Evolutionary conservation across 1,140 invertebrate genomes (phyloP).

Genomic region (Bombus turneri): DNA sequence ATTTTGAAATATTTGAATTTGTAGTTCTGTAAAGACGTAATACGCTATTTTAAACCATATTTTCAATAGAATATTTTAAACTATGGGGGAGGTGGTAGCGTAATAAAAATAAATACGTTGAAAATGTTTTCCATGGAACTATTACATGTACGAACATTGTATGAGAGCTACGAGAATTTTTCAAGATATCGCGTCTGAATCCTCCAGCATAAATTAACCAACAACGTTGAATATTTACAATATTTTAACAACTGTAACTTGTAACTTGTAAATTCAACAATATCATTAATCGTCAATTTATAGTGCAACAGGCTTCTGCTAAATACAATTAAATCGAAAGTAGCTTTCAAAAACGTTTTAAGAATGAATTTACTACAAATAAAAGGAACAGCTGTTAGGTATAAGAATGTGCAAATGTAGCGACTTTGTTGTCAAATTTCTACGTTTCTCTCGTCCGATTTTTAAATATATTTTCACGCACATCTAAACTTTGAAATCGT

Average conservation of each 20-base stretch:
- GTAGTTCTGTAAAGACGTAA: neutral
- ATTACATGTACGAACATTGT: no score
- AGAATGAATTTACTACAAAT: neutral
- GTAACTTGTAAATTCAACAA: no score
- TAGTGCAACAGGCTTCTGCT: accelerated
- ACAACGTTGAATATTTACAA: no score
- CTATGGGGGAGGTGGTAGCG: neutral
- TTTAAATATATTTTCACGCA: neutral
- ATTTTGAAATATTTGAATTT: neutral
- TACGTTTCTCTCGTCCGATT: neutral
- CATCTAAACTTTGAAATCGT: neutral
- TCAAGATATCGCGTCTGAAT: neutral
- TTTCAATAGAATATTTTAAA: neutral
- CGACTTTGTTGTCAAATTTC: neutral
- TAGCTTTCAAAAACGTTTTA: neutral
- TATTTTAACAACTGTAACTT: no score
- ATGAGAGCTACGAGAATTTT: neutral
- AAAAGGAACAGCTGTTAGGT: neutral
- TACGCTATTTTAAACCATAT: neutral
- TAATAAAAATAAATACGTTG: neutral
- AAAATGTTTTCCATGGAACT: neutral
- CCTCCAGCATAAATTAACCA: no score
- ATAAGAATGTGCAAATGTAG: neutral
- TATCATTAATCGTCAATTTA: no score
- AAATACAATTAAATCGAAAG: neutral